A percentile compares a stretch with the other conserved stretches of the same genome.
Evolutionary conservation across 2,888 invertebrate species (phyloP).

Genomic region (Microdon myrmicae): DNA sequence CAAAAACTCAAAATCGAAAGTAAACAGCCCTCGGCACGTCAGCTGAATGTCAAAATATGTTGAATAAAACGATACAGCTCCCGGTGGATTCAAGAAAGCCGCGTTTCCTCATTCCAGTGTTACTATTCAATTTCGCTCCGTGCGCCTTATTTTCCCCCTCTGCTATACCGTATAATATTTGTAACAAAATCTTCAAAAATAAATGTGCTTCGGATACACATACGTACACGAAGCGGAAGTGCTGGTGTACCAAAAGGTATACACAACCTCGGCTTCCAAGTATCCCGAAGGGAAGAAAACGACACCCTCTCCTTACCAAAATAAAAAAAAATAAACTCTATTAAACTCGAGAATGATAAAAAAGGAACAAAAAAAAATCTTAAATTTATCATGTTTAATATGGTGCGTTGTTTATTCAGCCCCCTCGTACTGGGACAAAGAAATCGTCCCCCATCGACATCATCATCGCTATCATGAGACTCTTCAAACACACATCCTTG

Average conservation of each 20-base stretch:
- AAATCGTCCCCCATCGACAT: constrained; percentile 46
- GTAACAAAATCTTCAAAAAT: constrained; percentile 48
- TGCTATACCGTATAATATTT: constrained; percentile 35
- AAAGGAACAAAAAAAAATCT: constrained; percentile 14
- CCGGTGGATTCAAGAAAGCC: constrained; percentile 28
- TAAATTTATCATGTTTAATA: constrained; percentile 52
- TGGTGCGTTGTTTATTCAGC: constrained; percentile 49
- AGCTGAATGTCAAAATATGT: constrained; percentile 13
- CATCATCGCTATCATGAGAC: constrained; percentile 52
- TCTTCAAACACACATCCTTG: constrained; percentile 49
- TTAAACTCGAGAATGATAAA: constrained; percentile 12
- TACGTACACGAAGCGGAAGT: constrained; percentile 33
- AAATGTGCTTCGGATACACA: constrained; percentile 19
- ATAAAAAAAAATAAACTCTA: constrained; percentile 8
- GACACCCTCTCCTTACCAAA: constrained; percentile 39
- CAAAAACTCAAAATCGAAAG: constrained; percentile 11
- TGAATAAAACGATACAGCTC: constrained; percentile 14
- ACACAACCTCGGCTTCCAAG: constrained; percentile 27
- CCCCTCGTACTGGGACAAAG: constrained; percentile 5
- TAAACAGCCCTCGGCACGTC: constrained; percentile 2
- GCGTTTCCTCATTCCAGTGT: constrained; percentile 1
- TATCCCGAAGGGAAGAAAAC: constrained; percentile 47
- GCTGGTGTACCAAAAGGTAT: constrained; percentile 30
- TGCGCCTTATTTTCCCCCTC: constrained; percentile 21
- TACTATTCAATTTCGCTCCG: constrained; percentile 8